Evolutionary conservation across 2,888 invertebrate genomes (phyloP).

Genomic region (Lycophotia porphyrea): DNA sequence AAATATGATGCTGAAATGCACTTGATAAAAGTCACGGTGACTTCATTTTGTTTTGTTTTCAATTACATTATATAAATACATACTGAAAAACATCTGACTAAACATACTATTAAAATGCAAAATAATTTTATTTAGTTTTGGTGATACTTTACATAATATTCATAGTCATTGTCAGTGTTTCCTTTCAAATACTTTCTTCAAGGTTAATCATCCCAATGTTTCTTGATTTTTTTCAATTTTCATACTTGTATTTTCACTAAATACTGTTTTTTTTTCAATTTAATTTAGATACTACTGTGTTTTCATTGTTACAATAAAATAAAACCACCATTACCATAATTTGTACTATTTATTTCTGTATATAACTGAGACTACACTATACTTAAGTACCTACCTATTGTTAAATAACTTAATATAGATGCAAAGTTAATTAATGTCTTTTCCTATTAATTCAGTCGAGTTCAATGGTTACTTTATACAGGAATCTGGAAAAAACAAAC

Average conservation of each 20-base stretch:
- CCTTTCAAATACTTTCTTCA: neutral
- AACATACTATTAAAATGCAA: constrained; percentile 26
- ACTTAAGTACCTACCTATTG: neutral
- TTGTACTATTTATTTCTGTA: constrained; percentile 16
- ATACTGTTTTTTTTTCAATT: constrained; percentile 2
- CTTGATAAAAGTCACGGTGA: constrained; percentile 38
- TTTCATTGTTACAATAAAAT: constrained; percentile 21
- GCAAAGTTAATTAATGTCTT: neutral
- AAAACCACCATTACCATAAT: constrained; percentile 24
- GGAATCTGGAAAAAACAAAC: constrained; percentile 71
- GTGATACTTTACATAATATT: constrained; percentile 9
- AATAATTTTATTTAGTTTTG: constrained; percentile 6
- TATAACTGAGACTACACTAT: neutral
- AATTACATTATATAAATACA: neutral
- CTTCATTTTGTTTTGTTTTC: constrained; percentile 23
- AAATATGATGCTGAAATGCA: constrained; percentile 15
- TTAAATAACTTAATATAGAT: constrained; percentile 10
- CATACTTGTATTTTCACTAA: neutral
- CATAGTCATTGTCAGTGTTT: neutral
- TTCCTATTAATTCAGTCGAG: neutral
- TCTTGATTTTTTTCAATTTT: neutral
- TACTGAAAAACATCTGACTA: constrained; percentile 31
- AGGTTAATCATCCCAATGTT: neutral
- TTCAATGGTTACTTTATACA: constrained; percentile 68
- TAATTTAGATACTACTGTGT: neutral